A percentile compares a stretch with the other conserved stretches of the same genome.
Evolutionary conservation across 2,797 vertebrate genomes (phyloP).

Genomic region (Enteromius treurensis): DNA sequence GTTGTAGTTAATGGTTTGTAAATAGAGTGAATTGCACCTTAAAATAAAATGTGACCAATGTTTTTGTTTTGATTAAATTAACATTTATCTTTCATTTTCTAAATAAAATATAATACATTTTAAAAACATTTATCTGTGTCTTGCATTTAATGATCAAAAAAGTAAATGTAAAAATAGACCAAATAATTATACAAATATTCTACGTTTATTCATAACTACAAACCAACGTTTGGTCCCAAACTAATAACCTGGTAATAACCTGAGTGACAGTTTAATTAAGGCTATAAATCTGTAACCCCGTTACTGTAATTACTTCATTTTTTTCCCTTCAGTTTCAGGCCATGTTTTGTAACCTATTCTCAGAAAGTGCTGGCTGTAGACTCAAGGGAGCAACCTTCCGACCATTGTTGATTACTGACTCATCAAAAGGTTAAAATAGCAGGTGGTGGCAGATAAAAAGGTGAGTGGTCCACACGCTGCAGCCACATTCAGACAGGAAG

Average conservation of each 20-base stretch:
- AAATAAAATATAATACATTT: no score
- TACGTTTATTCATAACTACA: background rate
- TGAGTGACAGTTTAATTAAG: constrained; percentile 1
- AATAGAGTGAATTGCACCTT: background rate
- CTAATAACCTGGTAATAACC: background rate
- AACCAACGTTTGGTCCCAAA: constrained; percentile 2
- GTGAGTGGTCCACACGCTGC: constrained; percentile 20
- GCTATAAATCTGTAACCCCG: background rate
- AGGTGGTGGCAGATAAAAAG: constrained; percentile 43
- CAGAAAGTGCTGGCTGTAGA: constrained; percentile 3
- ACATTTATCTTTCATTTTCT: background rate
- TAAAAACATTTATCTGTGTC: background rate
- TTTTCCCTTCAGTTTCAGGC: background rate
- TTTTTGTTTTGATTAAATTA: background rate
- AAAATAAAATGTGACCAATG: background rate
- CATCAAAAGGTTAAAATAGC: constrained; percentile 53
- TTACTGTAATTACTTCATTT: constrained; percentile 6
- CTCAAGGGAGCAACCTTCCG: constrained; percentile 45
- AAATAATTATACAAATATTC: background rate
- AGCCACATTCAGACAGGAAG: constrained; percentile 31
- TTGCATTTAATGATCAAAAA: background rate
- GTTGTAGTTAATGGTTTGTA: background rate
- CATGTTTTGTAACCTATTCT: background rate
- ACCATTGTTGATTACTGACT: constrained; percentile 52
- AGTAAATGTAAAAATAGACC: background rate